A percentile compares a stretch with the other conserved stretches of the same genome.
Evolutionary conservation across 2,888 invertebrate species (phyloP).

Genomic region (Xylota segnis): DNA sequence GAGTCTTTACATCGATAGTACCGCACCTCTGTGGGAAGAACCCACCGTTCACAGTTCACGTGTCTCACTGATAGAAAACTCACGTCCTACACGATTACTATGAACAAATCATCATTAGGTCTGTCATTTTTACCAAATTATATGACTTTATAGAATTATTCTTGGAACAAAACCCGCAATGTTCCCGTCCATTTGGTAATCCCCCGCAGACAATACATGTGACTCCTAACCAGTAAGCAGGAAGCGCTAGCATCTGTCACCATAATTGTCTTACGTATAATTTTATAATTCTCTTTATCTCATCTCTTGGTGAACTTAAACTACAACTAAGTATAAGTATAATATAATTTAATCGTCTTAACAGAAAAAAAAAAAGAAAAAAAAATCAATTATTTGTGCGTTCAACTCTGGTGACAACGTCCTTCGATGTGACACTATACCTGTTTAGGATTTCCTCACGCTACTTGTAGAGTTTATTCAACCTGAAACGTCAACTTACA

Average conservation of each 20-base stretch:
- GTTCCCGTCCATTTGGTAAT: background rate
- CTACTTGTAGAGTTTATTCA: slow-evolving; percentile 81
- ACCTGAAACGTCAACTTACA: slow-evolving; percentile 73
- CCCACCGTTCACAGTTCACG: too few species aligned
- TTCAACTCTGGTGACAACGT: slow-evolving; percentile 80
- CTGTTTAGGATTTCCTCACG: slow-evolving; percentile 81
- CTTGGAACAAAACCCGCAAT: background rate
- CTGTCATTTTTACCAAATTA: too few species aligned
- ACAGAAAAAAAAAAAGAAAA: background rate
- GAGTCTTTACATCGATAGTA: too few species aligned
- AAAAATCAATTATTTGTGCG: slow-evolving; percentile 79
- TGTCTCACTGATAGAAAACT: too few species aligned
- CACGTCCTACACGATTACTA: too few species aligned
- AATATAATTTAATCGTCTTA: slow-evolving; percentile 47
- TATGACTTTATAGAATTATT: too few species aligned
- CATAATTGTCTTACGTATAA: background rate
- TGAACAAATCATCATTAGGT: too few species aligned
- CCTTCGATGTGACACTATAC: slow-evolving; percentile 82
- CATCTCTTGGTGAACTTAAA: slow-evolving; percentile 8
- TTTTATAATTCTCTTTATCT: slow-evolving; percentile 2
- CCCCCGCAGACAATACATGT: too few species aligned
- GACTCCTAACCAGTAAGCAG: background rate
- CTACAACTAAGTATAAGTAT: background rate
- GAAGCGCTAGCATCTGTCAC: slow-evolving; percentile 4
- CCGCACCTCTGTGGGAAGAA: too few species aligned